Evolutionary conservation across 1,140 invertebrate species (phyloP).

Genomic region (Branchinecta lindahli): DNA sequence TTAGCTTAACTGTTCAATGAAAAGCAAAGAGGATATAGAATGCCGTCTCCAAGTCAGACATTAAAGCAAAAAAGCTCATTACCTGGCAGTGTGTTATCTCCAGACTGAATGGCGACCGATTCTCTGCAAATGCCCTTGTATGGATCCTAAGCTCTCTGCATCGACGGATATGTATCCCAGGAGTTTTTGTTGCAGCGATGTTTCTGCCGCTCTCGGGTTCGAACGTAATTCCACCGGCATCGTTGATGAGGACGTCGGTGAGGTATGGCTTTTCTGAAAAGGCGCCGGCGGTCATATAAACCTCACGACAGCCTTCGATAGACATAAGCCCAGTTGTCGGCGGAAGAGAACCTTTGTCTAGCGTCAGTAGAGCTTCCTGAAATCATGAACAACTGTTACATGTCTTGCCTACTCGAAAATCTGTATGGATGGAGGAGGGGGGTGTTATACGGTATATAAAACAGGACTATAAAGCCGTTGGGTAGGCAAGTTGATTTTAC

Average conservation of each 20-base stretch:
- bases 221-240: neutral
- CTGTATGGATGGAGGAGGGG: too few species aligned
- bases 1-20: too few species aligned
- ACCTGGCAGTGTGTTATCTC: neutral
- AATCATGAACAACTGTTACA: neutral
- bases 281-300: neutral
- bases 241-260: neutral
- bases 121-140: neutral
- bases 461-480: too few species aligned
- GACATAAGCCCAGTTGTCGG: neutral
- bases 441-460: too few species aligned
- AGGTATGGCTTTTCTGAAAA: neutral
- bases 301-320: neutral
- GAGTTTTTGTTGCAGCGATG: neutral
- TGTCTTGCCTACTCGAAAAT: too few species aligned
- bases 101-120: neutral
- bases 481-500: too few species aligned
- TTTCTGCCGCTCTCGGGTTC: neutral
- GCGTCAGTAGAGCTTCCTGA: neutral
- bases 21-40: too few species aligned
- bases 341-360: neutral
- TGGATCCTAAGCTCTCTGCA: constrained; percentile 2
- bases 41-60: too few species aligned
- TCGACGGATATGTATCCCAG: neutral
- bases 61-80: neutral